Evolutionary conservation across 2,797 vertebrate genomes (phyloP), one percentile per base, ranked within the genome.

Genomic region (Melanotaenia trifasciata): DNA sequence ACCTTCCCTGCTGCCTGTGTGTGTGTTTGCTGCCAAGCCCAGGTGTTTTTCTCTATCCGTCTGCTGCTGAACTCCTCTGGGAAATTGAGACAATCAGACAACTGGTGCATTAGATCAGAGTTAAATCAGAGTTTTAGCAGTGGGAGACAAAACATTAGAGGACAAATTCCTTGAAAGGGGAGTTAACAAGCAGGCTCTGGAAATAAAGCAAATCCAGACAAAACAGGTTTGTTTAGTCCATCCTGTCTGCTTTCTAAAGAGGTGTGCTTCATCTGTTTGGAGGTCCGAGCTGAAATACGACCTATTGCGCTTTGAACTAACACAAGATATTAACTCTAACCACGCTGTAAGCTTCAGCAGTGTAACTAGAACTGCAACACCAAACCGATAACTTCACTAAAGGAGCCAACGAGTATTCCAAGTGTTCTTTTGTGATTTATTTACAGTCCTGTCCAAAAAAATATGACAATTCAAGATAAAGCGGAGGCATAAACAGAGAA

Each of bases 251-350:
- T 51, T 22, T 20, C 20, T 47, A 40, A 58, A 43, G 38, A 40
- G 12, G 1, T 40, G 38, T 54, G 47, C 43, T 13, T 30, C 20
- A 8, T 38, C 66, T 60, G 58, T 63, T 50, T 80, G 64, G 24
- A 51, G 58, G 26, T 14, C 20, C 18, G 58, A 62, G 28, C 20
- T 20, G 20, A 33, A 28, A 40, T 14, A 3, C 43, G 60, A 70
- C 74, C 67, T 65, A 50, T 62, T 40, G 22, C 2, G 53, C 56
- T 64, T 54, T 45, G 61, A 59, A 38, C 62, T 61, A 32, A 58
- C 53, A 53, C 8, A 43, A 28, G 16, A 38, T 45, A 11, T n/a
- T 32, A 11, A 63, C 36, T 28, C 0, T 0, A 13, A n/a, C 16
- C 32, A 4, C 1, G 13, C 35, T 50, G 36, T 30, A n/a, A 33